These are phyloP conservation scores for Lithophane ornitopus DNA, from an alignment of 2,888 invertebrate species.

Conservation along the genomic window DNA sequence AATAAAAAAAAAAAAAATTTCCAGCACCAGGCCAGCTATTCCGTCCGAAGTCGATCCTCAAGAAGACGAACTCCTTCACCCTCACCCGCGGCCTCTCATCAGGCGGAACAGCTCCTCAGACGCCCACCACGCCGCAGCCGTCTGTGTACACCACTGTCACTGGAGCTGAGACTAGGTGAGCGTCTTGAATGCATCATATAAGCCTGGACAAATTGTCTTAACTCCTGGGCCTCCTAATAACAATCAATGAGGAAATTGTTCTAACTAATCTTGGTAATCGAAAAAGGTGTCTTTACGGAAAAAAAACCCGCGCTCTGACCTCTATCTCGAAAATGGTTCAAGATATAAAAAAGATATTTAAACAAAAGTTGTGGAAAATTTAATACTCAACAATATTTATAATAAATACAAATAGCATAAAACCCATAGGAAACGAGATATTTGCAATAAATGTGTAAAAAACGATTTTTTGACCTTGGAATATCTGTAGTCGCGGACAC, in stretches of 20 bases:
- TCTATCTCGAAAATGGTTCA: too few relatives aligned
- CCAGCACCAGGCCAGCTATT: slow-evolving; percentile 87
- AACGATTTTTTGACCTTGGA: too few relatives aligned
- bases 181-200: neutral
- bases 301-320: too few relatives aligned
- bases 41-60: slow-evolving; percentile 96
- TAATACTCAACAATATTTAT: too few relatives aligned
- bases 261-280: neutral
- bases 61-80: slow-evolving; percentile 98
- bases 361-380: too few relatives aligned
- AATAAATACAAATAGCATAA: too few relatives aligned
- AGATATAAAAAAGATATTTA: too few relatives aligned
- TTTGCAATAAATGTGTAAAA: too few relatives aligned
- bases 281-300: too few relatives aligned
- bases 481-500: too few relatives aligned
- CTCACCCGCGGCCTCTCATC: slow-evolving; percentile 88
- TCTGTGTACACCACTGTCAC: slow-evolving; percentile 96
- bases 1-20: neutral
- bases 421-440: too few relatives aligned
- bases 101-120: slow-evolving; percentile 86
- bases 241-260: neutral
- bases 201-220: neutral
- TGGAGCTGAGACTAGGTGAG: slow-evolving; percentile 94
- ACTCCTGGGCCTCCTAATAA: neutral
- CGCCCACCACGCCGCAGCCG: slow-evolving; percentile 82